Conservation (phyloP, 2,888 invertebrate genomes). For the Lasioglossum lativentre region DNA sequence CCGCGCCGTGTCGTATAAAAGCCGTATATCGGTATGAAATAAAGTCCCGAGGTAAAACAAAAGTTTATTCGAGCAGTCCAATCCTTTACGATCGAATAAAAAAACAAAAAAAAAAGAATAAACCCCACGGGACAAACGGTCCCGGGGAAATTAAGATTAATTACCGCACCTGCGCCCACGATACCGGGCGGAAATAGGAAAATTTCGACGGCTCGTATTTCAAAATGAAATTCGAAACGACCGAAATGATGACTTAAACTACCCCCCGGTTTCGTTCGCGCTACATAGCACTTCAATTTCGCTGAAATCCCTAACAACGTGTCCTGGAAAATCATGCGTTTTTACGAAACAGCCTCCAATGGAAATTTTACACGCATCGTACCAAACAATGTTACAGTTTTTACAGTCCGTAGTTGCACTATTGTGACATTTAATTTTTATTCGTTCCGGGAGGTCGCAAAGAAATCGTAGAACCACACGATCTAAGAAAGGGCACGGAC, state of each 20-base stretch:
- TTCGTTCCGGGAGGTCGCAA: too few species aligned
- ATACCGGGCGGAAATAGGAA: neutral
- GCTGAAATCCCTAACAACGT: neutral
- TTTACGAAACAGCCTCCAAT: neutral
- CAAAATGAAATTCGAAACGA: neutral
- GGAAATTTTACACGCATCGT: neutral
- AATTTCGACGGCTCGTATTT: neutral
- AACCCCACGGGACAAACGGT: conserved; percentile 2
- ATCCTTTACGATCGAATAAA: conserved; percentile 5
- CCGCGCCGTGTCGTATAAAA: neutral
- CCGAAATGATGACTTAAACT: neutral
- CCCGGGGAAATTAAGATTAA: neutral
- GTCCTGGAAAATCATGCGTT: neutral
- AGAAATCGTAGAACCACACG: too few species aligned
- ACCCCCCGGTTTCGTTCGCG: neutral
- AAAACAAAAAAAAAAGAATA: neutral
- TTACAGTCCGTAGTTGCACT: too few species aligned
- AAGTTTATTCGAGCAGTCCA: neutral
- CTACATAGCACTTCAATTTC: neutral
- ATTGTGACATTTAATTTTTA: too few species aligned
- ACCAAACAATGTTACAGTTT: neutral
- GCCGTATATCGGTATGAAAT: conserved; percentile 8
- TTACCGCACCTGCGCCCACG: neutral
- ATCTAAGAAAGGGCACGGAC: too few species aligned
- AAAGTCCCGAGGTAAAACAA: conserved; percentile 1